Evolutionary conservation across 2,888 invertebrate species (phyloP).

Genomic region (Zaprionus obscuricornis): DNA sequence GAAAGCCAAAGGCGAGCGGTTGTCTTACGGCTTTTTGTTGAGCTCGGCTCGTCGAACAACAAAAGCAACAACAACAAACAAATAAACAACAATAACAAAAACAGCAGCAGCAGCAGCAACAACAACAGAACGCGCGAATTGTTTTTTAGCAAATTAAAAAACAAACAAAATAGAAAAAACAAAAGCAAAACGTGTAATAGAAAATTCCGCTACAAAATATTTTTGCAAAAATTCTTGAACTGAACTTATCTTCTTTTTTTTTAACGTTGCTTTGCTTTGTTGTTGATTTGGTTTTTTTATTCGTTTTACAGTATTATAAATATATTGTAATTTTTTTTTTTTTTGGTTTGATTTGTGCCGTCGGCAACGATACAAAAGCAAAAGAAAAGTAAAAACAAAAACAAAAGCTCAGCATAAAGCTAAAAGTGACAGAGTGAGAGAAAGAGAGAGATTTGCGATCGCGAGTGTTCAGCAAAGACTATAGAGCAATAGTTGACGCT

Average conservation of each 20-base stretch:
- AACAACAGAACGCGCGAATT: constrained; percentile 19
- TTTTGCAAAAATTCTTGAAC: no score
- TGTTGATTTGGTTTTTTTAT: background rate
- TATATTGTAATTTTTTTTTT: constrained; percentile 19
- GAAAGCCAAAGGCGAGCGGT: constrained; percentile 78
- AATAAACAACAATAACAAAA: background rate
- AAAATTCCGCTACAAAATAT: background rate
- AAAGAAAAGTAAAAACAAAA: no score
- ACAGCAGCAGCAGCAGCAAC: background rate
- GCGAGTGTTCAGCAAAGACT: no score
- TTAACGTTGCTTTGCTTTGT: background rate
- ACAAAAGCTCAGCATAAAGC: background rate
- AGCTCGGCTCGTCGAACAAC: constrained; percentile 26
- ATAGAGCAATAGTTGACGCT: no score
- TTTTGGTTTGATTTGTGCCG: constrained; percentile 41
- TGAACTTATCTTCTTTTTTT: background rate
- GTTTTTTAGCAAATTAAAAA: no score
- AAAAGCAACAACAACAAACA: constrained; percentile 10
- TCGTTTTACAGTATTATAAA: background rate
- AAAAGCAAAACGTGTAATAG: constrained; percentile 2
- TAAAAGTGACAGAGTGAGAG: constrained; percentile 4
- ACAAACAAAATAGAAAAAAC: constrained; percentile 10
- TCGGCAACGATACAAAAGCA: constrained; percentile 43
- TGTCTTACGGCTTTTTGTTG: constrained; percentile 61
- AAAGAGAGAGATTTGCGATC: constrained; percentile 7